phyloP scores from a whole-genome alignment of 2,888 invertebrate genomes.

The Pterostichus niger region DNA sequence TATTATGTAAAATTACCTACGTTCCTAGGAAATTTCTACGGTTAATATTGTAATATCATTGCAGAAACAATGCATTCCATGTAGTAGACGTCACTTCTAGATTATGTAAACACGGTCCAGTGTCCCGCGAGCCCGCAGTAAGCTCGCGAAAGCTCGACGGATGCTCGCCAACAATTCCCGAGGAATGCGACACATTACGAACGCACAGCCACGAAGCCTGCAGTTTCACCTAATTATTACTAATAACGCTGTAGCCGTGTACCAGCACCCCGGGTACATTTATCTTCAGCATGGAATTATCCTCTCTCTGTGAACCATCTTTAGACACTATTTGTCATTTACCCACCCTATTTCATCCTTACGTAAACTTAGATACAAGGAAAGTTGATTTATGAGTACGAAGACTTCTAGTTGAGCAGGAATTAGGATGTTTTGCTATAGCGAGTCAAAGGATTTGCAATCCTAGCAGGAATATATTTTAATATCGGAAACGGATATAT shows the following conservation, averaged over 20 bases:
- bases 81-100: not conserved
- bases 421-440: not conserved
- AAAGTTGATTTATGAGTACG: not conserved
- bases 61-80: constrained; percentile 17
- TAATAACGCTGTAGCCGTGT: constrained; percentile 28
- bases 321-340: constrained; percentile 13
- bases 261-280: constrained; percentile 20
- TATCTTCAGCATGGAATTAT: constrained; percentile 47
- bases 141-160: constrained; percentile 21
- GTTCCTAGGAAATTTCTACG: too few relatives aligned
- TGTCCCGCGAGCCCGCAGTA: constrained; percentile 3
- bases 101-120: constrained; percentile 8
- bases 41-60: not conserved
- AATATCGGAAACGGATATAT: too few relatives aligned
- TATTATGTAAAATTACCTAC: not conserved
- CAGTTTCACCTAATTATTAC: constrained; percentile 41
- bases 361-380: not conserved
- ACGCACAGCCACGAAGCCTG: constrained; percentile 2
- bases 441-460: too few relatives aligned
- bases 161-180: not conserved
- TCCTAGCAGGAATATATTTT: too few relatives aligned
- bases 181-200: constrained; percentile 30
- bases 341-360: not conserved
- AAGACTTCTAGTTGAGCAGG: not conserved
- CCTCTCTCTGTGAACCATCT: not conserved